Percentiles rank a stretch among this genome's conserved stretches.
These are phyloP conservation scores for Helarctos malayanus DNA, from an alignment of 2,797 vertebrate species.

Conservation along the genomic window DNA sequence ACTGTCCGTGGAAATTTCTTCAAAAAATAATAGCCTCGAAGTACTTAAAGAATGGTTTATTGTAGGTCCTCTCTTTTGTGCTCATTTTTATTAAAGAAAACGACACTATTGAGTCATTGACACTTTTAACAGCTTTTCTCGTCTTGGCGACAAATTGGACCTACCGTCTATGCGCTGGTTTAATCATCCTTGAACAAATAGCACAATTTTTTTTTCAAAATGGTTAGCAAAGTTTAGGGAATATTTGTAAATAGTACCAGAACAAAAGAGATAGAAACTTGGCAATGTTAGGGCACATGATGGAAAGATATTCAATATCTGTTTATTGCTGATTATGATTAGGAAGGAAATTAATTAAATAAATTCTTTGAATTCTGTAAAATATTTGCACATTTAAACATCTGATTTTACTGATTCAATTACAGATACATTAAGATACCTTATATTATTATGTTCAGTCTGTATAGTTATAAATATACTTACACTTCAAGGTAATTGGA, in stretches of 20 bases:
- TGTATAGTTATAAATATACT: slow-evolving; percentile 19
- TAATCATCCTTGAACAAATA: slow-evolving; percentile 53
- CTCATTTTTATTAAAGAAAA: slow-evolving; percentile 5
- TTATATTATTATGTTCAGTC: background rate
- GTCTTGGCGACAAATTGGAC: slow-evolving; percentile 50
- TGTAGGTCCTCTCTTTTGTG: background rate
- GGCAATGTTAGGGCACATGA: background rate
- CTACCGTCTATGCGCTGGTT: background rate
- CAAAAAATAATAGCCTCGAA: background rate
- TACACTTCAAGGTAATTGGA: background rate
- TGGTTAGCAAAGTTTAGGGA: background rate
- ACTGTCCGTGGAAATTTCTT: background rate
- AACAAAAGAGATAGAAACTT: background rate
- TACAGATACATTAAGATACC: background rate
- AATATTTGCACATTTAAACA: slow-evolving; percentile 15
- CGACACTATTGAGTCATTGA: background rate
- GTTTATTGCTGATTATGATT: slow-evolving; percentile 26
- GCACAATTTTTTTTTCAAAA: background rate
- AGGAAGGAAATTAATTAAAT: background rate
- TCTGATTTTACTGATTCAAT: background rate
- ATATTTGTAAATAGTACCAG: background rate
- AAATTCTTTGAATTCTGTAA: slow-evolving; percentile 40
- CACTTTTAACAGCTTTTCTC: slow-evolving; percentile 52
- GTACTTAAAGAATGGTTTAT: background rate
- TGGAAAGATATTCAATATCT: background rate